These are phyloP conservation scores for Drosophila oshimai DNA, from an alignment of 1,140 invertebrate species.

Conservation along the genomic window DNA sequence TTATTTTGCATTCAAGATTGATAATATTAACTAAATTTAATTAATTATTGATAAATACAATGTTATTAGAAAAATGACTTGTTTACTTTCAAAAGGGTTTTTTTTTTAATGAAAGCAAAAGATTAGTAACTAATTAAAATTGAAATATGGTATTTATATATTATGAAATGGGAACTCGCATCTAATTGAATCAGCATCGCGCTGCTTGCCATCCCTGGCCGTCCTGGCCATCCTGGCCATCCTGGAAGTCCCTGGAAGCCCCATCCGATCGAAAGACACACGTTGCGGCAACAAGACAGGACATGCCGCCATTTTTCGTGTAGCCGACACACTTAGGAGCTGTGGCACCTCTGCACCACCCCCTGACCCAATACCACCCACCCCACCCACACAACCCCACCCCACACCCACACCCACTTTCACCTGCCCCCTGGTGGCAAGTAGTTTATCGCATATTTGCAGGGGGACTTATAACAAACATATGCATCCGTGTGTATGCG, in stretches of 20 bases:
- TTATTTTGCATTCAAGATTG: too few species aligned
- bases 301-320: constrained; percentile 61
- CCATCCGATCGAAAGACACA: constrained; percentile 15
- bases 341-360: background rate
- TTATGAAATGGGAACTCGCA: too few species aligned
- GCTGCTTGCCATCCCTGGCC: constrained; percentile 1
- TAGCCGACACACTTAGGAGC: constrained; percentile 17
- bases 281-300: constrained; percentile 43
- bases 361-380: background rate
- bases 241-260: too few species aligned
- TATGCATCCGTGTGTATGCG: constrained; percentile 46
- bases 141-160: too few species aligned
- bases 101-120: too few species aligned
- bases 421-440: too few species aligned
- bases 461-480: constrained; percentile 67
- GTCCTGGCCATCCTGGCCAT: background rate
- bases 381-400: background rate
- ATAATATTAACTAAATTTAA: too few species aligned
- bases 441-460: constrained; percentile 78
- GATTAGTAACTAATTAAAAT: too few species aligned
- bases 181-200: background rate
- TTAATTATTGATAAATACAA: too few species aligned
- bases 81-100: too few species aligned
- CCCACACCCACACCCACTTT: too few species aligned
- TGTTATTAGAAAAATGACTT: too few species aligned